Conservation (phyloP, 2,888 invertebrate genomes). For the Nemurella pictetii region DNA sequence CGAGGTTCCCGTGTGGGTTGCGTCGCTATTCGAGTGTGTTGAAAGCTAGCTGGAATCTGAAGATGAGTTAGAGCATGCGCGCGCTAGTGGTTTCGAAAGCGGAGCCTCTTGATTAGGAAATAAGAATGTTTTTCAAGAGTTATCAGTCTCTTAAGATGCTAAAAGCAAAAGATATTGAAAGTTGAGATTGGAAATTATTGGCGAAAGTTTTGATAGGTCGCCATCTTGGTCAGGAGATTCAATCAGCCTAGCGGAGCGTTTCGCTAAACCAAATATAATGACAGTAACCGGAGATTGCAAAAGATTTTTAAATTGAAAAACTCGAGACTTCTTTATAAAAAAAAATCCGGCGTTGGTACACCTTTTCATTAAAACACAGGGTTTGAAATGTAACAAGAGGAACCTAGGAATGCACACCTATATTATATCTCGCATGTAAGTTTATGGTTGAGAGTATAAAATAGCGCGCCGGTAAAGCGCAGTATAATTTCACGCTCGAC, state of each 20-base stretch:
- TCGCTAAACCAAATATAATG: slow-evolving; percentile 6
- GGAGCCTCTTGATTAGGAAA: neutral
- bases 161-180: neutral
- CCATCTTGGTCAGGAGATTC: neutral
- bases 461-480: neutral
- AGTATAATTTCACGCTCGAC: slow-evolving; percentile 24
- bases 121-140: neutral
- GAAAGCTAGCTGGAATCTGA: neutral
- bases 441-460: neutral
- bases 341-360: neutral
- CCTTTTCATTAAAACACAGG: slow-evolving; percentile 4
- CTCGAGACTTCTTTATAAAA: neutral
- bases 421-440: neutral
- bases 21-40: neutral
- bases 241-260: neutral
- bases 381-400: neutral
- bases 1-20: neutral
- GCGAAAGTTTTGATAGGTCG: neutral
- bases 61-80: neutral
- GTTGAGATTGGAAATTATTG: neutral
- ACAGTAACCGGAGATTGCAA: slow-evolving; percentile 3
- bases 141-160: neutral
- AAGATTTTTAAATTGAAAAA: slow-evolving; percentile 2
- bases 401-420: neutral
- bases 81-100: neutral